Evolutionary conservation across 2,797 vertebrate species (phyloP).

Genomic region (Ctenosaura bakeri): DNA sequence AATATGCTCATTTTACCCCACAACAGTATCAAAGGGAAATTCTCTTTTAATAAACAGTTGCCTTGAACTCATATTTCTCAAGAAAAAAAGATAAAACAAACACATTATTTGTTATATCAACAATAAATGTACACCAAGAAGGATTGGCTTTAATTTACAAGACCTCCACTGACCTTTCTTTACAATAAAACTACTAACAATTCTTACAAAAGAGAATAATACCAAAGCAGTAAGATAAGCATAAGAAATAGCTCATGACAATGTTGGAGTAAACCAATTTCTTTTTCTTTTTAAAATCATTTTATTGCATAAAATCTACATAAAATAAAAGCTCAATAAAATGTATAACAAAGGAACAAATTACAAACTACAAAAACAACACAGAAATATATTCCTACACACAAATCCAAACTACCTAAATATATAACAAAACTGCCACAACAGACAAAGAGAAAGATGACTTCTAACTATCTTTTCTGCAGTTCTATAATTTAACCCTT

Average conservation of each 20-base stretch:
- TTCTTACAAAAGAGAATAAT: conserved; percentile 52
- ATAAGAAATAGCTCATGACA: conserved; percentile 26
- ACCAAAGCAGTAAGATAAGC: conserved; percentile 51
- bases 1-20: conserved; percentile 44
- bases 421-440: no score
- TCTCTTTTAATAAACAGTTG: conserved; percentile 43
- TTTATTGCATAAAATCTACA: no score
- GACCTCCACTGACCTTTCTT: not conserved
- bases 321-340: no score
- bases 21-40: conserved; percentile 48
- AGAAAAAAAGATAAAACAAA: not conserved
- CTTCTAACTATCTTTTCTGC: no score
- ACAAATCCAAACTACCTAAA: no score
- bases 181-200: conserved; percentile 26
- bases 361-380: no score
- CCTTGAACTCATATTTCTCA: conserved; percentile 30
- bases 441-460: no score
- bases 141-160: conserved; percentile 21
- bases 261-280: not conserved
- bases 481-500: no score
- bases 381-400: no score
- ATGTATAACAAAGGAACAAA: no score
- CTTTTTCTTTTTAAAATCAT: no score
- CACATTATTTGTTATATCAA: conserved; percentile 1
- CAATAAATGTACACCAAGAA: not conserved